Conservation (phyloP, 2,888 invertebrate species). For the Isoperla grammatica region DNA sequence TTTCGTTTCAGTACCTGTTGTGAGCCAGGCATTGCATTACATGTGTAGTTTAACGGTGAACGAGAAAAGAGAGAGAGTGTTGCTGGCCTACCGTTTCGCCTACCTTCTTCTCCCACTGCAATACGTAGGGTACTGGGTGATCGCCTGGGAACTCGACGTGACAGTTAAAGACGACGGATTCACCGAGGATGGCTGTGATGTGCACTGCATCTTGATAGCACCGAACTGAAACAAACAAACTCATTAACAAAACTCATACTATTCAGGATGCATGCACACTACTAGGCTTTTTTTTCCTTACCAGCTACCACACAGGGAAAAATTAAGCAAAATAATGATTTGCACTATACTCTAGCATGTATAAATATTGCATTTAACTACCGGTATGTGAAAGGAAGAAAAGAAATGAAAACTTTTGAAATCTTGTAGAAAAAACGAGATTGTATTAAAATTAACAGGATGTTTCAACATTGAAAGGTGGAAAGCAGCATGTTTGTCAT, state of each 20-base stretch:
- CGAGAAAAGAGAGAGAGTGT: background rate
- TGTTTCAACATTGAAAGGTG: too few relatives aligned
- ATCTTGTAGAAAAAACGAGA: too few relatives aligned
- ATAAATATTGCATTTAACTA: too few relatives aligned
- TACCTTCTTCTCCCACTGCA: constrained; percentile 99
- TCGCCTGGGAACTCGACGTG: constrained; percentile 95
- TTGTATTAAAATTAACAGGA: too few relatives aligned
- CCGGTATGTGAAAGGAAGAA: too few relatives aligned
- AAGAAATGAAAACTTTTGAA: too few relatives aligned
- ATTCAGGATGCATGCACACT: background rate
- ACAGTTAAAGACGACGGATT: constrained; percentile 96
- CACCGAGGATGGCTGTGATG: constrained; percentile 95
- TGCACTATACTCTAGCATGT: too few relatives aligned
- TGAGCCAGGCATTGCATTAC: too few relatives aligned
- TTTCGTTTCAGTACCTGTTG: too few relatives aligned
- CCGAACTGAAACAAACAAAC: constrained; percentile 51
- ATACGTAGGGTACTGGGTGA: constrained; percentile 93
- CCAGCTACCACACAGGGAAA: too few relatives aligned
- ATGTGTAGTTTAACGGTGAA: background rate
- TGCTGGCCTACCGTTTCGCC: constrained; percentile 81
- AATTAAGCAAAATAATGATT: too few relatives aligned
- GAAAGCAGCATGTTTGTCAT: too few relatives aligned
- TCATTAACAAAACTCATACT: constrained; percentile 7
- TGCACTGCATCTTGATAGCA: constrained; percentile 88
- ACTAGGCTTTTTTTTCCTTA: background rate